These are phyloP conservation scores for Megalurothrips usitatus DNA, from an alignment of 2,888 invertebrate genomes.

Conservation along the genomic window DNA sequence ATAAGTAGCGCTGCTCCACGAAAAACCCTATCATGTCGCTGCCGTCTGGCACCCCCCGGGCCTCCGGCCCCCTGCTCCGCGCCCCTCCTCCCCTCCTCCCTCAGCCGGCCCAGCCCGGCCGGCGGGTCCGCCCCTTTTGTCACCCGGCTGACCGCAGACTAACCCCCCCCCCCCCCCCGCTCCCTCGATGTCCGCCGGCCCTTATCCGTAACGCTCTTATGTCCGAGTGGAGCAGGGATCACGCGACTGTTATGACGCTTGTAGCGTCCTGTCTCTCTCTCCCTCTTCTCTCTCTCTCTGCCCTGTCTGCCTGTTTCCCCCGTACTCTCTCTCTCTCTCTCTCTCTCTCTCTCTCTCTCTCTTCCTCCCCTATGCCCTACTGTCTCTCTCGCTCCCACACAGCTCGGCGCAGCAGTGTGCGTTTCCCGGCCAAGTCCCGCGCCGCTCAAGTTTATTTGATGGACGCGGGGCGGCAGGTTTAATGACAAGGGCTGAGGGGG, in stretches of 20 bases:
- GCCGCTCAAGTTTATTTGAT: slow-evolving; percentile 16
- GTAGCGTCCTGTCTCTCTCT: not conserved
- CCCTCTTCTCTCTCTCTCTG: not conserved
- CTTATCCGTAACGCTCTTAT: not conserved
- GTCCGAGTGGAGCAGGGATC: not conserved
- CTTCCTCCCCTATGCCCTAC: not conserved
- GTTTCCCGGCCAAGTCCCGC: not conserved
- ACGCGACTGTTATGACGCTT: slow-evolving; percentile 12
- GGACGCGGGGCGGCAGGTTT: slow-evolving; percentile 16
- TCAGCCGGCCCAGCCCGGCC: no score
- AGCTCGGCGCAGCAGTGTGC: not conserved
- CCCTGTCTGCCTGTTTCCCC: not conserved
- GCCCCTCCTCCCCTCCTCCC: no score
- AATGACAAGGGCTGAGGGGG: not conserved
- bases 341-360: not conserved
- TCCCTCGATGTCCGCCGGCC: not conserved
- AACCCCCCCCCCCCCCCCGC: not conserved
- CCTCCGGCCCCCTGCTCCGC: no score
- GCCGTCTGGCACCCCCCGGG: no score
- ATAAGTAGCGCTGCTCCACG: no score
- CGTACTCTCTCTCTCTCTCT: not conserved
- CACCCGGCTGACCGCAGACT: not conserved
- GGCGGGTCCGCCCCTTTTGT: no score
- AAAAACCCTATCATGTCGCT: not conserved
- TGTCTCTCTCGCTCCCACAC: not conserved